Evolutionary conservation across 2,113 vertebrate species (phyloP), one percentile per base, ranked within the genome.

Genomic region (Catharus minimus): DNA sequence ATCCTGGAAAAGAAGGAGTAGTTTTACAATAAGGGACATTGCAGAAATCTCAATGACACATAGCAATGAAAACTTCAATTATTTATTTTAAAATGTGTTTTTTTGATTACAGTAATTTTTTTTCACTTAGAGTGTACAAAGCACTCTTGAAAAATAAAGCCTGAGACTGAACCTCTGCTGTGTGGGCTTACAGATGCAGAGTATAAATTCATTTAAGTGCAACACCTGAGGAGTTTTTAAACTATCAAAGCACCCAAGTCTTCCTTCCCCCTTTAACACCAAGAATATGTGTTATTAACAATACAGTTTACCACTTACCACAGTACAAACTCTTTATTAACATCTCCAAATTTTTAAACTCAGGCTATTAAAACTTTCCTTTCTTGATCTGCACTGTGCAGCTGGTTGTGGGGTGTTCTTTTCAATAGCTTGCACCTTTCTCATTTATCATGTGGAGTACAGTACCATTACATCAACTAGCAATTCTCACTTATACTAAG

Each of bases 1-100:
- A 92, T 99, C 99, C 99, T 99, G 91, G 69, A 97, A 97, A 96
- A 80, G 68, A 96, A 94, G 89, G 92, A 96, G 91, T 83, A 92
- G 60, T 93, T 88, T 96, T 91, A 94, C 89, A 92, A 91, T 92
- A 89, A 96, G 92, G 85, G 86, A 91, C 92, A 87, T 91, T 96
- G 95, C 89, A 95, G 85, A 94, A 94, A 96, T 96, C 93, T 94
- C 92, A 95, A 92, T 93, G 88, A 96, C 82, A 94, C 57, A 66
- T 23, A 32, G 93, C 93, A 95, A 96, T 81, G 92, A 96, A 97
- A 96, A 95, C 92, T 80, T 96, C 94, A 96, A 96, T 96, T 96
- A 96, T 94, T 95, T 95, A 94, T 97, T 97, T 96, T 92, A 96
- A 95, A 95, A 94, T 91, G 82, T 85, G 71, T 7, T 77, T 94